phyloP scores from a whole-genome alignment of 1,140 invertebrate genomes.

The Riptortus pedestris region DNA sequence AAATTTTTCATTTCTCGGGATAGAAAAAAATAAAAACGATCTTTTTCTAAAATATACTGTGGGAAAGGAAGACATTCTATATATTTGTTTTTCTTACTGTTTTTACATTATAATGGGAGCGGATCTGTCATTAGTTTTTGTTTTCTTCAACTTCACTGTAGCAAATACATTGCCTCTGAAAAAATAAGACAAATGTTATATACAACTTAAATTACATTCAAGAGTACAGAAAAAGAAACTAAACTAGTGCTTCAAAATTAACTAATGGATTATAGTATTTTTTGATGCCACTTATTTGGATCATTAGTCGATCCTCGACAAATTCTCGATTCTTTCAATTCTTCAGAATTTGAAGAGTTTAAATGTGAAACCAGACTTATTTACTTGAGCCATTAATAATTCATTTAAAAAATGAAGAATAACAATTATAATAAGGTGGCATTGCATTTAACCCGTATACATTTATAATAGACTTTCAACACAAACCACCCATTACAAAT shows the following conservation, averaged over 20 bases:
- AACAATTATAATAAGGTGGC: too few species aligned
- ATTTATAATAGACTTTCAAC: too few species aligned
- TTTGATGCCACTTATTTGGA: too few species aligned
- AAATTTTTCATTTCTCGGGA: background rate
- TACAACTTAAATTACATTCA: background rate
- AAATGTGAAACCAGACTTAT: too few species aligned
- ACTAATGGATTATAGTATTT: background rate
- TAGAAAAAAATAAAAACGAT: background rate
- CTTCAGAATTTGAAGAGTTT: too few species aligned
- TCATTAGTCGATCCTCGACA: too few species aligned
- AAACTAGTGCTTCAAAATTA: background rate
- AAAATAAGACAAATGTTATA: conserved; percentile 33
- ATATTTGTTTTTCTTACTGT: background rate
- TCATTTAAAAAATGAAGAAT: too few species aligned
- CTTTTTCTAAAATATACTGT: background rate
- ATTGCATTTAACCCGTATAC: too few species aligned
- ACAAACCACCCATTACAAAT: too few species aligned
- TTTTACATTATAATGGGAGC: conserved; percentile 51
- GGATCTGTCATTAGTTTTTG: conserved; percentile 72
- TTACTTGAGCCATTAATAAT: too few species aligned
- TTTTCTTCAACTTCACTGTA: conserved; percentile 75
- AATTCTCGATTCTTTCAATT: too few species aligned
- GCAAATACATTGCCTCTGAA: conserved; percentile 70
- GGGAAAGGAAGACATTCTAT: background rate
- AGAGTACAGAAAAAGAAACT: background rate